These are phyloP conservation scores for Rhagoletis zephyria DNA, from an alignment of 1,140 invertebrate species.

Conservation along the genomic window DNA sequence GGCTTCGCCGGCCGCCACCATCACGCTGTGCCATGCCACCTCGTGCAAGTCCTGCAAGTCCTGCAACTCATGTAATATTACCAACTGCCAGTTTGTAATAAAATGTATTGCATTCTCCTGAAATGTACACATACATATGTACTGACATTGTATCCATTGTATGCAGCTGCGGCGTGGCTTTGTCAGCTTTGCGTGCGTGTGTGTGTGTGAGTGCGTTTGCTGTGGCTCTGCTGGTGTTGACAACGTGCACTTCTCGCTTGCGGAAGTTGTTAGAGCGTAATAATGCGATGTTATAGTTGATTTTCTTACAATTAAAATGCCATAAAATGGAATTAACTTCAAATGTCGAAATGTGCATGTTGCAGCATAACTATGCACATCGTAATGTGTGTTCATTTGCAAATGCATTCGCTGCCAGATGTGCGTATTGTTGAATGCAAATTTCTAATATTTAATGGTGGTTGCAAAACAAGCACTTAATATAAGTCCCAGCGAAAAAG, in stretches of 20 bases:
- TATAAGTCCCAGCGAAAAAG: no score
- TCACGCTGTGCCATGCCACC: neutral
- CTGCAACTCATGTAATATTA: constrained; percentile 4
- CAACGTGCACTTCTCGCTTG: neutral
- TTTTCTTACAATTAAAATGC: constrained; percentile 51
- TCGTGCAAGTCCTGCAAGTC: neutral
- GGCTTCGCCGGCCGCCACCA: neutral
- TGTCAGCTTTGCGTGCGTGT: neutral
- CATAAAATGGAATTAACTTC: constrained; percentile 44
- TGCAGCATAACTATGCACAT: no score
- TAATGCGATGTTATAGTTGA: constrained; percentile 41
- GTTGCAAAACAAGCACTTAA: no score
- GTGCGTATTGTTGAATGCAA: no score
- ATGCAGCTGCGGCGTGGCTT: neutral
- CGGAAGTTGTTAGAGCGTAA: constrained; percentile 49
- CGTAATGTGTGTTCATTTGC: no score
- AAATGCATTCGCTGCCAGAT: no score
- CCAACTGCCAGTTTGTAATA: constrained; percentile 42
- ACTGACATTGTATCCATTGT: constrained; percentile 30
- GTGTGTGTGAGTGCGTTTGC: neutral
- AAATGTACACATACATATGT: constrained; percentile 32
- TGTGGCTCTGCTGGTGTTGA: neutral
- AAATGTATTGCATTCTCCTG: constrained; percentile 9
- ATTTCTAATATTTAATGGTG: no score
- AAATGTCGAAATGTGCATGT: constrained; percentile 12